Conservation (phyloP, 1,140 invertebrate genomes). For the Saccostrea glomerata region DNA sequence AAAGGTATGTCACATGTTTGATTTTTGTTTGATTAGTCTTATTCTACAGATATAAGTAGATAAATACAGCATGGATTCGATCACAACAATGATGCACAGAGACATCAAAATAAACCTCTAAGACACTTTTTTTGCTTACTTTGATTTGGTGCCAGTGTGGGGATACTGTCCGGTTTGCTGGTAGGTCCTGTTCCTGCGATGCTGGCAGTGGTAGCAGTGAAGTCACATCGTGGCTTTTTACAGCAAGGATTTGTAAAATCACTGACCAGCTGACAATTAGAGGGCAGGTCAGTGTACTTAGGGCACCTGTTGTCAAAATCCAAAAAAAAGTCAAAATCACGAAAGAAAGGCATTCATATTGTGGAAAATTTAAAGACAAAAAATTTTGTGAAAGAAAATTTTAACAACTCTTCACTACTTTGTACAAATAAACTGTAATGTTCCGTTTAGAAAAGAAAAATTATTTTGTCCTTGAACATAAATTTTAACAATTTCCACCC, state of each 20-base stretch:
- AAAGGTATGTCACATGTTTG: too few relatives aligned
- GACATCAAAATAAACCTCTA: background rate
- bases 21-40: too few relatives aligned
- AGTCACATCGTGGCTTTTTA: conserved; percentile 61
- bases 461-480: too few relatives aligned
- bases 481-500: too few relatives aligned
- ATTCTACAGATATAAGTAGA: too few relatives aligned
- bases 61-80: background rate
- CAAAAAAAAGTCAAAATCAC: background rate
- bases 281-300: conserved; percentile 58
- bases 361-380: too few relatives aligned
- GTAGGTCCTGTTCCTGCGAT: conserved; percentile 34
- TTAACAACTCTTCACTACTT: too few relatives aligned
- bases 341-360: too few relatives aligned
- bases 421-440: too few relatives aligned
- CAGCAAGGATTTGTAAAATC: conserved; percentile 66
- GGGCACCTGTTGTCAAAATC: conserved; percentile 59
- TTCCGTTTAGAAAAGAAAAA: too few relatives aligned
- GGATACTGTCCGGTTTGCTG: conserved; percentile 49
- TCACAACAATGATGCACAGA: background rate
- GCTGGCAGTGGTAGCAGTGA: conserved; percentile 36
- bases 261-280: conserved; percentile 60
- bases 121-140: conserved; percentile 36
- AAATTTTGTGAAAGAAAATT: too few relatives aligned
- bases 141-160: conserved; percentile 48